phyloP scores from a whole-genome alignment of 1,140 invertebrate genomes.

The Anthonomus grandis region DNA sequence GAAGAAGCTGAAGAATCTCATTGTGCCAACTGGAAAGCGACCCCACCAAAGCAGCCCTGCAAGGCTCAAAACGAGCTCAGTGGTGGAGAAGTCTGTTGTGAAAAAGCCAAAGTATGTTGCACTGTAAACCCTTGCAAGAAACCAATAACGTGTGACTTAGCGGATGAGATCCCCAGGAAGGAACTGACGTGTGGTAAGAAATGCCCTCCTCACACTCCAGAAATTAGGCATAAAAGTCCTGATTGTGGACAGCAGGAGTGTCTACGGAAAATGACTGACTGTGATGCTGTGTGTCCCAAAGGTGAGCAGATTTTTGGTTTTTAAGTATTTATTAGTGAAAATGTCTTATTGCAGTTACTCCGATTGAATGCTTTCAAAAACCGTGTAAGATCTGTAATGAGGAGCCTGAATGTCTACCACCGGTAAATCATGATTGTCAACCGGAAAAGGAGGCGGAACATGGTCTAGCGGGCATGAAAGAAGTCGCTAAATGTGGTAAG shows the following conservation, averaged over 20 bases:
- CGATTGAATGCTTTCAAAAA: background rate
- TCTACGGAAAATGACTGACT: background rate
- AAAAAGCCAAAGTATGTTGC: background rate
- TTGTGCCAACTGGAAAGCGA: background rate
- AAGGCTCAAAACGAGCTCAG: background rate
- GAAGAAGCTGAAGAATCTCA: background rate
- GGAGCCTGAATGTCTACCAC: background rate
- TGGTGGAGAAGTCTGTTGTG: conserved; percentile 2
- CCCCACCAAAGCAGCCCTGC: background rate
- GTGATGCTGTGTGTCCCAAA: background rate
- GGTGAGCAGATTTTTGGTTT: background rate
- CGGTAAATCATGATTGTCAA: background rate
- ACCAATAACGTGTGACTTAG: background rate
- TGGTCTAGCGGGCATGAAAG: conserved; percentile 5
- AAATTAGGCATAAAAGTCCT: background rate
- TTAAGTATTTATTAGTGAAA: background rate
- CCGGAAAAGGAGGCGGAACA: background rate
- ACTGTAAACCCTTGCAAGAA: background rate
- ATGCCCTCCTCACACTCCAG: background rate
- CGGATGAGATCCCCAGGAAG: background rate
- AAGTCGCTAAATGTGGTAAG: conserved; percentile 3
- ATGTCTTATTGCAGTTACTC: background rate
- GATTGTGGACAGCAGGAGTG: background rate
- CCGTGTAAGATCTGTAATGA: background rate
- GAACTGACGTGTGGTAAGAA: background rate